These are phyloP conservation scores for Meriones unguiculatus DNA, from an alignment of 2,113 vertebrate genomes.

Conservation along the genomic window DNA sequence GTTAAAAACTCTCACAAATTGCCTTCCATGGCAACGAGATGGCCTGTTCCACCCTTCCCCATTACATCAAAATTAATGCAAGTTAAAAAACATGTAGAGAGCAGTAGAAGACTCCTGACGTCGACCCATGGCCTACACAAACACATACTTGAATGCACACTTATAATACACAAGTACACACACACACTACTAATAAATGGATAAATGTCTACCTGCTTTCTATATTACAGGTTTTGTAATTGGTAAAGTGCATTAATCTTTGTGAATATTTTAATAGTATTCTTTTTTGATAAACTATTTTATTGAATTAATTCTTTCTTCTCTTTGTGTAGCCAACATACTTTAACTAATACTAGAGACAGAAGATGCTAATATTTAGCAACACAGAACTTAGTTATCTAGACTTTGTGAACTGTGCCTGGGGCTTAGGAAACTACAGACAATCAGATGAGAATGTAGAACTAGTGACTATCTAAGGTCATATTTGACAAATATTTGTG, in stretches of 20 bases:
- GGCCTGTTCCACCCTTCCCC: background rate
- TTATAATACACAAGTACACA: background rate
- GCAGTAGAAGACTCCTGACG: too few relatives aligned
- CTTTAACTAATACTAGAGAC: slow-evolving; percentile 2
- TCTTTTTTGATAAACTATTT: slow-evolving; percentile 39
- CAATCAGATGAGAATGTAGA: slow-evolving; percentile 10
- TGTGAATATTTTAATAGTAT: slow-evolving; percentile 5
- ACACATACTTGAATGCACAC: background rate
- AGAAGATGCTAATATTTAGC: slow-evolving; percentile 40
- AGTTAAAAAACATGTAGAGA: background rate
- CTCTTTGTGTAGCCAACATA: background rate
- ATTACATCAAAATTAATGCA: background rate
- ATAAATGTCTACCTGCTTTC: background rate
- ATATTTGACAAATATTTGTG: slow-evolving; percentile 31
- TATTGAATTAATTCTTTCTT: slow-evolving; percentile 5
- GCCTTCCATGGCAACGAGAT: background rate
- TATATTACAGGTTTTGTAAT: slow-evolving; percentile 7
- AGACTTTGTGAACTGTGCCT: background rate
- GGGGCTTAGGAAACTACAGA: background rate
- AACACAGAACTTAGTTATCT: slow-evolving; percentile 19
- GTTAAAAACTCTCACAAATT: too few relatives aligned
- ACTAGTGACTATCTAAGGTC: background rate
- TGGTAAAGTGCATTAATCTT: background rate
- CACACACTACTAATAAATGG: too few relatives aligned
- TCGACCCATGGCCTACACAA: background rate